Evolutionary conservation across 2,888 invertebrate genomes (phyloP).

Genomic region (Hypolimnas misippus): DNA sequence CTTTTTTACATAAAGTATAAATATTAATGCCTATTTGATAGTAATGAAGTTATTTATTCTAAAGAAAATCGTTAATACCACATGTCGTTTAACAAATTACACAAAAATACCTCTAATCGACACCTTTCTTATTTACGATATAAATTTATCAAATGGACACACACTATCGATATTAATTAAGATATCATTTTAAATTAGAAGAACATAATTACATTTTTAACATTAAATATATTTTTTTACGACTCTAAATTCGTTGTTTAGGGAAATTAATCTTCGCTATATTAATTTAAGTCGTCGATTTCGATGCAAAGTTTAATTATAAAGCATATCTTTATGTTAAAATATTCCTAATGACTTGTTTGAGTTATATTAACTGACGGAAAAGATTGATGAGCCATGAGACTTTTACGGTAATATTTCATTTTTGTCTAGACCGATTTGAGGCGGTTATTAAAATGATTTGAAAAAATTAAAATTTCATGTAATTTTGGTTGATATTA

Average conservation of each 20-base stretch:
- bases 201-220: constrained; percentile 19
- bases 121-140: constrained; percentile 32
- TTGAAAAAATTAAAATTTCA: no score
- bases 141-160: constrained; percentile 33
- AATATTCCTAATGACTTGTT: constrained; percentile 41
- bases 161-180: constrained; percentile 28
- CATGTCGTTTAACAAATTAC: constrained; percentile 14
- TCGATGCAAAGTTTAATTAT: constrained; percentile 40
- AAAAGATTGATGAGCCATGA: constrained; percentile 26
- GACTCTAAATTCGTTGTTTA: constrained; percentile 8
- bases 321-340: constrained; percentile 41
- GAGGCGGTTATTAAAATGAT: no score
- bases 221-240: constrained; percentile 5
- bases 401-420: constrained; percentile 2
- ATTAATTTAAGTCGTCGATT: constrained; percentile 46
- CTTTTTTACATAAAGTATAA: no score
- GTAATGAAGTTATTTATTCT: background rate
- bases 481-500: no score
- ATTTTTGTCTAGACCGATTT: constrained; percentile 9
- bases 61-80: constrained; percentile 1
- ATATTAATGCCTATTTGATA: no score
- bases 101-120: constrained; percentile 18
- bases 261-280: constrained; percentile 31
- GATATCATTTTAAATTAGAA: constrained; percentile 28
- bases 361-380: constrained; percentile 32